These are phyloP conservation scores for Emys orbicularis DNA, from an alignment of 2,797 vertebrate species.

Conservation along the genomic window DNA sequence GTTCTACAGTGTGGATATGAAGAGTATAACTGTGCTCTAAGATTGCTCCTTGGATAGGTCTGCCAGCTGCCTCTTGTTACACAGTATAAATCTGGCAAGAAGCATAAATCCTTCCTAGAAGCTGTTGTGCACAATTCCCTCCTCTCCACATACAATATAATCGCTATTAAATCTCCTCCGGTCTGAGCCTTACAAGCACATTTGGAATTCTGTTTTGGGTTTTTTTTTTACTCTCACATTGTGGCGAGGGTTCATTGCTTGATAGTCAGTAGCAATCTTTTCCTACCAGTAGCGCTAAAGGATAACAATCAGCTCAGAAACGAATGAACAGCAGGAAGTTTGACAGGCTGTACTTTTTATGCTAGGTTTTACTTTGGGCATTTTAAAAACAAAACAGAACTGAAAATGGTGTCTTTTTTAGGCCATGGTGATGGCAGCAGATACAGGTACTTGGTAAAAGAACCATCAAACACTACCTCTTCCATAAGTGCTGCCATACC, in stretches of 20 bases:
- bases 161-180: background rate
- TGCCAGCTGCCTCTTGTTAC: background rate
- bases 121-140: background rate
- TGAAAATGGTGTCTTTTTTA: background rate
- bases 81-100: background rate
- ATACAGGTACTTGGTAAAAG: accelerated
- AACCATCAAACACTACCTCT: background rate
- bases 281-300: background rate
- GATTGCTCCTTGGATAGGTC: background rate
- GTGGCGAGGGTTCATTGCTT: accelerated
- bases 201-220: background rate
- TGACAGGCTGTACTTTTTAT: background rate
- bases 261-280: background rate
- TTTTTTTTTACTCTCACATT: background rate
- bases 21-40: background rate
- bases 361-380: background rate
- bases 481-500: background rate
- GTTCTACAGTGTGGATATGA: background rate
- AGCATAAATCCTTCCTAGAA: background rate
- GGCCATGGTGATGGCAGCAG: background rate
- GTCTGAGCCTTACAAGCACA: background rate
- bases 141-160: background rate
- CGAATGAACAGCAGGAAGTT: accelerated
- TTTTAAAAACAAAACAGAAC: background rate
- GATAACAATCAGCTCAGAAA: accelerated